A percentile compares a stretch with the other conserved stretches of the same genome.
Conservation (phyloP, 2,113 vertebrate species). For the Hemiscyllium ocellatum region DNA sequence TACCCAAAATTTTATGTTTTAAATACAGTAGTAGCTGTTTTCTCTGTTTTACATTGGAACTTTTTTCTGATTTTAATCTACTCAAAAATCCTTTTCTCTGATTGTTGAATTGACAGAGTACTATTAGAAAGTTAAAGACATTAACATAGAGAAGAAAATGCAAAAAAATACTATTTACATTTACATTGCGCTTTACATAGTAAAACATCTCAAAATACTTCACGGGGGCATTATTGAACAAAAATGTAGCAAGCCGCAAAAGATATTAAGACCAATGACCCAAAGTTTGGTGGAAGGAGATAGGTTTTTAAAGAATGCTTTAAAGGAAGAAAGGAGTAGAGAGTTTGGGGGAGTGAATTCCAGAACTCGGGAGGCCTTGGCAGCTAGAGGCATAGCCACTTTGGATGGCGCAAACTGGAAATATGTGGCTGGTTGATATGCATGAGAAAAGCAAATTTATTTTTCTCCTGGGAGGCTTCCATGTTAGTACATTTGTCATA, state of each 20-base stretch:
- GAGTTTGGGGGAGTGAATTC: too few relatives aligned
- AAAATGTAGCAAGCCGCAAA: background rate
- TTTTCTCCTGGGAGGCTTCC: too few relatives aligned
- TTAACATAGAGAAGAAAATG: background rate
- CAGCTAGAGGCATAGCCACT: too few relatives aligned
- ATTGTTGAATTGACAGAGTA: background rate
- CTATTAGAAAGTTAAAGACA: background rate
- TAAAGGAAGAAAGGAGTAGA: too few relatives aligned
- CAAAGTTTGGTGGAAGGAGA: background rate
- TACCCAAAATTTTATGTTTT: background rate
- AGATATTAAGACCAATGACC: background rate
- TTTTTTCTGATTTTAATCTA: background rate
- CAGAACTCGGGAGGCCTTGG: too few relatives aligned
- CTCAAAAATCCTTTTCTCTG: background rate
- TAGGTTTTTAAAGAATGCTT: too few relatives aligned
- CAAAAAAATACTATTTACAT: background rate
- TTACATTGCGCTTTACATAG: background rate
- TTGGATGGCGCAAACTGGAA: too few relatives aligned
- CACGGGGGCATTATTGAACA: background rate
- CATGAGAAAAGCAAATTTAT: background rate
- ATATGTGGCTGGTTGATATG: background rate
- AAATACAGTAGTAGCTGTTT: background rate
- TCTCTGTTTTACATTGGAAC: background rate
- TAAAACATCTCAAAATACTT: background rate
- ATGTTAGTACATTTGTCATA: too few relatives aligned